Base-by-base conservation (phyloP, 2,888 invertebrate genomes). In the Ecliptopera silaceata region DNA sequence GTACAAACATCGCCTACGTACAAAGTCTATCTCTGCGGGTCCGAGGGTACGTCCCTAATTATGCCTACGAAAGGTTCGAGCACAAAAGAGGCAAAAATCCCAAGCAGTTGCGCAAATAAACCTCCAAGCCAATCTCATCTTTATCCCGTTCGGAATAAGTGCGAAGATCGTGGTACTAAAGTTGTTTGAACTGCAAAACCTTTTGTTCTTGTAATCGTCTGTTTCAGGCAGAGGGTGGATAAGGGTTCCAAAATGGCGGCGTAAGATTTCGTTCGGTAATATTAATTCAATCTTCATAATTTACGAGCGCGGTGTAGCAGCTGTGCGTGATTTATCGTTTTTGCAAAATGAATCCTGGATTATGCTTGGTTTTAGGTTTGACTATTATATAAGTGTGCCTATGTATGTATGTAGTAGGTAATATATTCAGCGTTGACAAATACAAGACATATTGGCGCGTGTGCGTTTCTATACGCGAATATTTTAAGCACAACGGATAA, bases 271-370 rank as follows among this genome's bases (percentile, higher is more conserved):
- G 88, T 87, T 84, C 82, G 79, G 85, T 79, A 80, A 84, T 84
- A 89, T 87, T 88, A 89, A 90, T 91, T 91, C 88, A 90, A 89
- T 89, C 89, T 89, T 89, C 83, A 82, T 91, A 86, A 91, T 91
- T 90, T 91, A 91, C 87, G 84, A 78, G 79, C 59, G 34, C 34
- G 74, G 77, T 70, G 81, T 77, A 78, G 71, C 88, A 84, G 83
- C 77, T 87, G 88, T 77, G 65, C 72, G 69, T 85, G 83, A 88
- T 89, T 88, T 86, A 90, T 89, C 77, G 82, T 80, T 85, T 85
- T 86, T 76, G 79, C 62, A 72, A 67, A 74, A 80, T 83, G 83
- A 77, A 79, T 77, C 75, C 71, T 65, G 72, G 69, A 79, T 80
- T 64, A 64, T 32, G 60, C 52, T 32, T 47, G 58, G 61, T 54